phyloP scores from a whole-genome alignment of 1,140 invertebrate genomes.

The Grapholita molesta region DNA sequence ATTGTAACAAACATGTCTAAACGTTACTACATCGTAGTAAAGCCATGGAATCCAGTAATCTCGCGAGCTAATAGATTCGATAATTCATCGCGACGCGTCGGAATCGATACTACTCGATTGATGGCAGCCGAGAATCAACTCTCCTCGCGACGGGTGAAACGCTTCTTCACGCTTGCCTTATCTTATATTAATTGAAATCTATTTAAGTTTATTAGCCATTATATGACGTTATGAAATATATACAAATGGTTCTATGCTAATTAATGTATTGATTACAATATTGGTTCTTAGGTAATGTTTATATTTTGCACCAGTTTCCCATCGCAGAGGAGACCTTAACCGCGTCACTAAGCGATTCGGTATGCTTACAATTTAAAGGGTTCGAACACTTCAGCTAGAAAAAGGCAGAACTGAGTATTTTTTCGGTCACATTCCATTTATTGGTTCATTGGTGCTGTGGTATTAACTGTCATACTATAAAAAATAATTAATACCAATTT shows the following conservation, averaged over 20 bases:
- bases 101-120: slow-evolving; percentile 59
- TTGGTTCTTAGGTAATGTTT: neutral
- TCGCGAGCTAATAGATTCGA: slow-evolving; percentile 72
- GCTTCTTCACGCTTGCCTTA: slow-evolving; percentile 5
- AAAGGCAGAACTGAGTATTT: slow-evolving; percentile 30
- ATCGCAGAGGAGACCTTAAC: slow-evolving; percentile 49
- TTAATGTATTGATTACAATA: neutral
- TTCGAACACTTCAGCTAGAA: slow-evolving; percentile 50
- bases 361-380: slow-evolving; percentile 47
- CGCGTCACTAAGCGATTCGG: slow-evolving; percentile 61
- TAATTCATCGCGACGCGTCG: slow-evolving; percentile 65
- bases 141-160: slow-evolving; percentile 14
- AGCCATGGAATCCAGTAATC: slow-evolving; percentile 56
- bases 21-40: slow-evolving; percentile 20
- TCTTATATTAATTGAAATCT: neutral
- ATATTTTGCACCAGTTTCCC: slow-evolving; percentile 50
- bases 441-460: slow-evolving; percentile 38
- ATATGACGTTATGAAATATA: neutral
- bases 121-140: slow-evolving; percentile 37
- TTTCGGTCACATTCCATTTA: slow-evolving; percentile 51
- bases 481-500: no score
- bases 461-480: neutral
- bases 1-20: slow-evolving; percentile 26
- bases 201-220: slow-evolving; percentile 1
- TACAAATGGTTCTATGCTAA: neutral